Evolutionary conservation across 2,888 invertebrate genomes (phyloP), one percentile per base, ranked within the genome.

Genomic region (Plemyria rubiginata): DNA sequence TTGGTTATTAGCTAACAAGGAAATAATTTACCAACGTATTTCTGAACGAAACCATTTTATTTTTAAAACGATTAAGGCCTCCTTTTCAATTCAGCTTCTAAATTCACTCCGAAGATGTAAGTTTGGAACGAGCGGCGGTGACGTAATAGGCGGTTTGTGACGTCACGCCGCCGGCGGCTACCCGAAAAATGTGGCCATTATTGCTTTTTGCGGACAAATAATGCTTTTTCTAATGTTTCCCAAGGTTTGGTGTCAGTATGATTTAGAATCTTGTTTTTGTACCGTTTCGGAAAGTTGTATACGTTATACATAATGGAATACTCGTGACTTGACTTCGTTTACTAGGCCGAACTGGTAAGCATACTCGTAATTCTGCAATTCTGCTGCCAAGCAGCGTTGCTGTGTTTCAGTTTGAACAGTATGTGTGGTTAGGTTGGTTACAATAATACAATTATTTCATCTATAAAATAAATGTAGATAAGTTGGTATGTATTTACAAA

Each of bases 111-210:
- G 41, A 63, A 51, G 36, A 52, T 40, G 22, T 16, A 12, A 48
- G 36, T 40, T 41, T 36, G 46, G 40, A 48, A 6, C 60, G 56
- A 51, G 7, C 29, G 36, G 51, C 58, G 55, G 59, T 66, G 61
- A 61, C 62, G 60, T 62, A 66, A 66, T 57, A 60, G 56, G 60
- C 46, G 50, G 60, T 62, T 62, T 56, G 66, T 66, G 62, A 57
- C 60, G 56, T 60, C 56, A 60, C 54, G 36, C 52, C 40, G 53
- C 48, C 48, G 52, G 45, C 46, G 22, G 48, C 32, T 29, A 36
- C 41, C 60, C 48, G 50, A 57, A 54, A 64, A 57, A 64, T 50
- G 50, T 43, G 40, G 40, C 46, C 53, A 36, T 60, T 55, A 46
- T 15, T n/a, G 55, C 57, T 58, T 67, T 64, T 61, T 64, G 51